Percentiles rank a stretch among this genome's conserved stretches.
Evolutionary conservation across 2,113 vertebrate species (phyloP).

Genomic region (Dipodomys spectabilis): DNA sequence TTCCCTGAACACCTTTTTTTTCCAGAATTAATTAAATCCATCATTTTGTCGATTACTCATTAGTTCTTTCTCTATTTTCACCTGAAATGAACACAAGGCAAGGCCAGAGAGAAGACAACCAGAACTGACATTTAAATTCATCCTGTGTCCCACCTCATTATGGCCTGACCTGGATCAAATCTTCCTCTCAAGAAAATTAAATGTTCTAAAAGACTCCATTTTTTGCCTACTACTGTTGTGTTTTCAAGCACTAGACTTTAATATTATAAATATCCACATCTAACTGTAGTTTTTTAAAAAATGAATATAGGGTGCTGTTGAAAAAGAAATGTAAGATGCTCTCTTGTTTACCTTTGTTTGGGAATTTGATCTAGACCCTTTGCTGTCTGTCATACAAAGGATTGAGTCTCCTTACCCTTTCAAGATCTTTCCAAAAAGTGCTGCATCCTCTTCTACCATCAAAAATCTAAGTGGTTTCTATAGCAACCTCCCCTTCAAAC

Average conservation of each 20-base stretch:
- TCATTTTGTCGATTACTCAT: not conserved
- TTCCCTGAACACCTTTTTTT: not conserved
- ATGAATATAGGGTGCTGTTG: not conserved
- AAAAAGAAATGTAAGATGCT: not conserved
- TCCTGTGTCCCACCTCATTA: not conserved
- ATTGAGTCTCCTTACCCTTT: constrained; percentile 34
- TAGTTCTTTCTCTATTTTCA: not conserved
- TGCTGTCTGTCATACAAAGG: not conserved
- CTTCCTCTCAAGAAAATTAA: not conserved
- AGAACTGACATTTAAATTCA: not conserved
- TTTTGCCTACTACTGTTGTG: not conserved
- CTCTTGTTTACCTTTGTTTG: not conserved
- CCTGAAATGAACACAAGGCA: not conserved
- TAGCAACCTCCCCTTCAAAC: constrained; percentile 63
- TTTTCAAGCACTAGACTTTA: not conserved
- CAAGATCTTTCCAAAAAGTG: constrained; percentile 47
- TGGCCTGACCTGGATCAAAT: not conserved
- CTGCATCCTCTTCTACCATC: constrained; percentile 56
- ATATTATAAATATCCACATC: not conserved
- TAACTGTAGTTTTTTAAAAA: not conserved
- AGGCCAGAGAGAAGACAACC: not conserved
- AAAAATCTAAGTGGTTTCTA: constrained; percentile 62
- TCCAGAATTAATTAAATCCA: not conserved
- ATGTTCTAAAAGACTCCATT: not conserved
- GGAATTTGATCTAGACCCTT: not conserved